These are phyloP conservation scores for Mylabris sibirica DNA, from an alignment of 2,888 invertebrate genomes.

Conservation along the genomic window DNA sequence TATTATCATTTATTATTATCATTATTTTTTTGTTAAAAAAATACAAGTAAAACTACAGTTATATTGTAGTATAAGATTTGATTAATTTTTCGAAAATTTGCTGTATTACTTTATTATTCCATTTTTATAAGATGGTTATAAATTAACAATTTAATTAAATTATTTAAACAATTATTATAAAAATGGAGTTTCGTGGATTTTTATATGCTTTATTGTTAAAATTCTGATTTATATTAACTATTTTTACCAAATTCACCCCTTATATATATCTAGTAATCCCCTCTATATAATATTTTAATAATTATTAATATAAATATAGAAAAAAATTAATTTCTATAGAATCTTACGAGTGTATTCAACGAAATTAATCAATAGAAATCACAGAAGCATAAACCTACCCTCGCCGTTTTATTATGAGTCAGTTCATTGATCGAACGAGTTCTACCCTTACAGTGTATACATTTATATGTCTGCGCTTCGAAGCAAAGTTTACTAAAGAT, in stretches of 20 bases:
- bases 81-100: not conserved
- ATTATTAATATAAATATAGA: constrained; percentile 17
- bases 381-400: constrained; percentile 24
- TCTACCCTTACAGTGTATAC: constrained; percentile 16
- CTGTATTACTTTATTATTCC: not conserved
- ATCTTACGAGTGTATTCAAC: not conserved
- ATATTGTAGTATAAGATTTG: not conserved
- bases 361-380: constrained; percentile 21
- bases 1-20: not conserved
- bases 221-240: not conserved
- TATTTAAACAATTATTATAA: not conserved
- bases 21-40: no score
- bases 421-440: constrained; percentile 48
- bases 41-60: not conserved
- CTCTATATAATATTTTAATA: constrained; percentile 11
- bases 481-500: constrained; percentile 40
- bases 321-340: not conserved
- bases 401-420: constrained; percentile 39
- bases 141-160: not conserved
- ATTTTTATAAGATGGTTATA: not conserved
- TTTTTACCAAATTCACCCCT: not conserved
- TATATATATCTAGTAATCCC: not conserved
- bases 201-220: not conserved
- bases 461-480: constrained; percentile 42
- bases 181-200: not conserved